A percentile compares a stretch with the other conserved stretches of the same genome.
phyloP scores from a whole-genome alignment of 2,113 vertebrate genomes.

The Circaetus gallicus region DNA sequence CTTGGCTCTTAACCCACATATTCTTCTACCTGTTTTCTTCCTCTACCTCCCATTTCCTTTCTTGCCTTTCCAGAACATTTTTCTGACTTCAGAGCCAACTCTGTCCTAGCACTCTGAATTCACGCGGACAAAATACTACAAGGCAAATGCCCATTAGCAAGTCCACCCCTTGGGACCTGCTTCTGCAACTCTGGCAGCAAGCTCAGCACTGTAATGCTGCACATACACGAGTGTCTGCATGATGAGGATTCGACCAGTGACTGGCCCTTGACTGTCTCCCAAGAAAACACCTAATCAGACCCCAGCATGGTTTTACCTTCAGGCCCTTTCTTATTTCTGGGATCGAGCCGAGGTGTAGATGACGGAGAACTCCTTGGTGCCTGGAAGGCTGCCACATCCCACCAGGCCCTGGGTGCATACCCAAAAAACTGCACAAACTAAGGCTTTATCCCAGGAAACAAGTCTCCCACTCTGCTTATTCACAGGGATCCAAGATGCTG shows the following conservation, averaged over 20 bases:
- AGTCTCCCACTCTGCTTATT: neutral
- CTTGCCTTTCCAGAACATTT: neutral
- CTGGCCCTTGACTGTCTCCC: neutral
- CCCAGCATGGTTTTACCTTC: neutral
- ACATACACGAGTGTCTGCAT: neutral
- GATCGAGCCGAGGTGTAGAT: neutral
- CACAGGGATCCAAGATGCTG: neutral
- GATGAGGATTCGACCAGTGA: neutral
- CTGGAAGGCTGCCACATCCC: constrained; percentile 1
- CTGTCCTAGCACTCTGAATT: neutral
- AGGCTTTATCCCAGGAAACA: neutral
- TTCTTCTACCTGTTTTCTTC: neutral
- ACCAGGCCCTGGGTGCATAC: neutral
- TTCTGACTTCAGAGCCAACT: neutral
- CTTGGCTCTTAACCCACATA: neutral
- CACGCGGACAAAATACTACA: rapidly evolving
- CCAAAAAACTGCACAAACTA: neutral
- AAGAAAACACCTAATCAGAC: neutral
- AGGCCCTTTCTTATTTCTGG: neutral
- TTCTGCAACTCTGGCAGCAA: neutral
- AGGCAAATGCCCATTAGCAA: neutral
- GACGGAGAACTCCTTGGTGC: neutral
- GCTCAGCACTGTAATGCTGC: neutral
- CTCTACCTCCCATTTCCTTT: neutral
- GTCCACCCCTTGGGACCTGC: neutral